Evolutionary conservation across 2,888 invertebrate species (phyloP).

Genomic region (Dryobotodes eremita): DNA sequence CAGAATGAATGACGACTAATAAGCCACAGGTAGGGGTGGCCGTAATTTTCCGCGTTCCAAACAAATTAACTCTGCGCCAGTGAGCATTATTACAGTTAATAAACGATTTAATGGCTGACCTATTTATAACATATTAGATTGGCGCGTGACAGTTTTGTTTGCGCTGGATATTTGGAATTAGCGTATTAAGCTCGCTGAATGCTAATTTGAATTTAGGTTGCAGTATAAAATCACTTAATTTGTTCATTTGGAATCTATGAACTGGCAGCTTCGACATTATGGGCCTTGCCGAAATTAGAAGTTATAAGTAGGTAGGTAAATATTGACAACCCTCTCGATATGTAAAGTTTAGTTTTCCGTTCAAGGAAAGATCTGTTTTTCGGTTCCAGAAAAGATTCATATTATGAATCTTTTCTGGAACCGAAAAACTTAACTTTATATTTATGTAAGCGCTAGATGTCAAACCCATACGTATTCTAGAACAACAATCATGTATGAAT

Average conservation of each 20-base stretch:
- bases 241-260: constrained; percentile 13
- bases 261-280: background rate
- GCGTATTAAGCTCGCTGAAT: constrained; percentile 45
- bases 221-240: constrained; percentile 40
- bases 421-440: background rate
- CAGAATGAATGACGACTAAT: constrained; percentile 70
- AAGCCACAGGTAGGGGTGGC: constrained; percentile 70
- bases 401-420: background rate
- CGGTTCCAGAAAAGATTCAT: background rate
- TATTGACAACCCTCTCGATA: background rate
- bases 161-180: constrained; percentile 48
- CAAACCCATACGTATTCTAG: background rate
- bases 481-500: background rate
- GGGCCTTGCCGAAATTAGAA: background rate
- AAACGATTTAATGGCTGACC: constrained; percentile 79
- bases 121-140: constrained; percentile 77
- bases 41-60: constrained; percentile 76
- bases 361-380: background rate
- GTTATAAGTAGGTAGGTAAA: background rate
- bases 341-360: background rate
- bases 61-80: constrained; percentile 78
- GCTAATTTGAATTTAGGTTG: constrained; percentile 42
- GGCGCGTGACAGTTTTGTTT: constrained; percentile 72
- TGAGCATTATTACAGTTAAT: constrained; percentile 79
- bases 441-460: background rate